Evolutionary conservation across 1,140 invertebrate species (phyloP).

Genomic region (Hycleus cichorii): DNA sequence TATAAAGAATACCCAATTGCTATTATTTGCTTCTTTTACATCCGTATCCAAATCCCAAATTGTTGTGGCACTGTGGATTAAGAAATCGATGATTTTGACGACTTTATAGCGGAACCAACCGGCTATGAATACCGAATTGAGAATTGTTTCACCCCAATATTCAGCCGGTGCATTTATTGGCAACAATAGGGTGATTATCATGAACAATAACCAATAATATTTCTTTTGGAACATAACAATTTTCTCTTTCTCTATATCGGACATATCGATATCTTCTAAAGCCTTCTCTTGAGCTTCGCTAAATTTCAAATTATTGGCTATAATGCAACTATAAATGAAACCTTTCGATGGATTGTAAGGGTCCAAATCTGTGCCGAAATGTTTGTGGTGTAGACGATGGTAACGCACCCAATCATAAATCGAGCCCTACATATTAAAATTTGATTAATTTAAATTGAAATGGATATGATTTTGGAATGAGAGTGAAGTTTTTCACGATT

Average conservation of each 20-base stretch:
- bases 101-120: constrained; percentile 57
- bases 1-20: constrained; percentile 63
- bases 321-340: constrained; percentile 78
- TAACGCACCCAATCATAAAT: constrained; percentile 71
- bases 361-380: constrained; percentile 80
- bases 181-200: constrained; percentile 56
- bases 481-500: not conserved
- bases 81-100: constrained; percentile 51
- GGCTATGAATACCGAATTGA: constrained; percentile 38
- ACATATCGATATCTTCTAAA: constrained; percentile 70
- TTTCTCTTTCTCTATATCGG: constrained; percentile 75
- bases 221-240: constrained; percentile 79
- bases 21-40: constrained; percentile 61
- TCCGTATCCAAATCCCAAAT: constrained; percentile 64
- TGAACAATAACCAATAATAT: constrained; percentile 65
- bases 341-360: constrained; percentile 82
- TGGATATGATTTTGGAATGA: not conserved
- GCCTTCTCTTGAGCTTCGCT: constrained; percentile 65
- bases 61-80: constrained; percentile 61
- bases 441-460: not conserved
- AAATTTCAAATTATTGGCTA: constrained; percentile 52
- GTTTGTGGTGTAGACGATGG: constrained; percentile 86
- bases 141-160: constrained; percentile 62
- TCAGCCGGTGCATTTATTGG: constrained; percentile 65
- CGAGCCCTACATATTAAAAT: constrained; percentile 36